Evolutionary conservation across 2,797 vertebrate genomes (phyloP).

Genomic region (Lacerta agilis): DNA sequence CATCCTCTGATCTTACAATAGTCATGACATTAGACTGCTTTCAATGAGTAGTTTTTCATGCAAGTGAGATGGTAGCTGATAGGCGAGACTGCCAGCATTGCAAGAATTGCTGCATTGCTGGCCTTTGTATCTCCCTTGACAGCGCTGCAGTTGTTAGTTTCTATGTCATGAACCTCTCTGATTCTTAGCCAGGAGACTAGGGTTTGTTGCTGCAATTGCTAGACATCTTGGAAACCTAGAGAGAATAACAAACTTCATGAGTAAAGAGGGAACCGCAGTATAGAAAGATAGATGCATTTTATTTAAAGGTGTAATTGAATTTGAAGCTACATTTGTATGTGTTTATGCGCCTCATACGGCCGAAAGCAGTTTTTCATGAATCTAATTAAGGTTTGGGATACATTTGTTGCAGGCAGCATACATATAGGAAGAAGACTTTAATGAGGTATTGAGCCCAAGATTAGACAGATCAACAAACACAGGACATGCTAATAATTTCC

Average conservation of each 20-base stretch:
- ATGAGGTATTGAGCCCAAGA: background rate
- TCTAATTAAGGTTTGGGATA: background rate
- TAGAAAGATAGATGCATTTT: background rate
- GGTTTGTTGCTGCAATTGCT: background rate
- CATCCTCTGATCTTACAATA: background rate
- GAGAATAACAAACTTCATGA: background rate
- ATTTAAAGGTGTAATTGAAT: background rate
- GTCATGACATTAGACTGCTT: background rate
- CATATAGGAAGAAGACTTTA: background rate
- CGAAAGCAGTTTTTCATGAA: background rate
- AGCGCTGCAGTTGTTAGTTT: background rate
- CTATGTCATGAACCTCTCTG: background rate
- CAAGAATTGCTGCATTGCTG: background rate
- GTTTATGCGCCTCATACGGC: background rate
- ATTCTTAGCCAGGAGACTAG: background rate
- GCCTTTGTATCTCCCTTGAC: background rate
- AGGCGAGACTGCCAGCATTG: background rate
- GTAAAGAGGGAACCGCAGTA: background rate
- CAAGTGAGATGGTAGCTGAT: background rate
- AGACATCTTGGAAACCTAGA: background rate
- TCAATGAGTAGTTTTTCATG: background rate
- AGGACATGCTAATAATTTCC: background rate
- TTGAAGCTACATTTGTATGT: background rate
- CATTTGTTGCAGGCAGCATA: background rate
- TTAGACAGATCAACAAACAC: background rate